Percentiles rank a stretch among this genome's conserved stretches.
Conservation (phyloP, 2,113 vertebrate species). For the Esox niger region DNA sequence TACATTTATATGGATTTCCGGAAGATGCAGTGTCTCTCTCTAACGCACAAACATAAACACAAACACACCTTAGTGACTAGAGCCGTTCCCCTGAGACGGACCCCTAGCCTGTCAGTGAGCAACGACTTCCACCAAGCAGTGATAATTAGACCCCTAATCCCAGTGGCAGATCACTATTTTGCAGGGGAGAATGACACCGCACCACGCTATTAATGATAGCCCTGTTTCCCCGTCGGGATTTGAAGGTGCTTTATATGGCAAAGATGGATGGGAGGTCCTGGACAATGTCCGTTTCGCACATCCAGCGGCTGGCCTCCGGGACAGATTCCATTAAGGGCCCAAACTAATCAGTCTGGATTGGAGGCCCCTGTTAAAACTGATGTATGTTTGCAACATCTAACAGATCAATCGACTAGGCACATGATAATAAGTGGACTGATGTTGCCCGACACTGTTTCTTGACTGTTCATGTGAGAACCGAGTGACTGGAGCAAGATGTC, state of each 20-base stretch:
- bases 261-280: conserved; percentile 41
- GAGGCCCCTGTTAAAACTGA: conserved; percentile 40
- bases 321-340: conserved; percentile 12
- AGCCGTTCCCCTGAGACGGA: conserved; percentile 27
- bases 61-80: conserved; percentile 7
- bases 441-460: conserved; percentile 30
- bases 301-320: conserved; percentile 43
- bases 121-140: conserved; percentile 1
- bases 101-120: conserved; percentile 17
- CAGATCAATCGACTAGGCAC: conserved; percentile 44
- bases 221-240: conserved; percentile 31
- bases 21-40: not conserved
- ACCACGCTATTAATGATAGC: conserved; percentile 43
- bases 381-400: conserved; percentile 49
- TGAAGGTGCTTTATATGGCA: conserved; percentile 47
- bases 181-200: conserved; percentile 47
- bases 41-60: not conserved
- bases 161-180: conserved; percentile 41
- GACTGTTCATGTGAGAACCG: conserved; percentile 31
- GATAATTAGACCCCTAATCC: conserved; percentile 31
- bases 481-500: no score
- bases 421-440: conserved; percentile 40
- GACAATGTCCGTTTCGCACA: conserved; percentile 30
- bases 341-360: conserved; percentile 35
- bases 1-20: no score